Evolutionary conservation across 2,113 vertebrate genomes (phyloP).

Genomic region (Coptodon rendalli): DNA sequence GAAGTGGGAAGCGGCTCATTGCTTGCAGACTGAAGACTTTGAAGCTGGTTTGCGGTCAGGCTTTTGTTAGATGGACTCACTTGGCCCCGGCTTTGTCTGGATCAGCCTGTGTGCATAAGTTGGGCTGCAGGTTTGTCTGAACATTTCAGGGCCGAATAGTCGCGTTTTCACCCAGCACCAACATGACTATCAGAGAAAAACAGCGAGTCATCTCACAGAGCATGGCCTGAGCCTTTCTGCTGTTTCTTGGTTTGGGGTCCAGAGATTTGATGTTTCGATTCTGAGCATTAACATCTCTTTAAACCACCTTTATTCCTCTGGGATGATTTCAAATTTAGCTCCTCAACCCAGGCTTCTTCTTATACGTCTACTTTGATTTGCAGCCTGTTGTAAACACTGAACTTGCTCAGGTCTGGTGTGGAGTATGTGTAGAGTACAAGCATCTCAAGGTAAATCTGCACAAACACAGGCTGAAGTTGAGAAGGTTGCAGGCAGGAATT

Average conservation of each 20-base stretch:
- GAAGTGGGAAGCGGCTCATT: background rate
- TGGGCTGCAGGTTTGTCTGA: background rate
- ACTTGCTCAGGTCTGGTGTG: background rate
- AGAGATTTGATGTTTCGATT: background rate
- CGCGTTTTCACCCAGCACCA: background rate
- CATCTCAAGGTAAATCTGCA: constrained; percentile 18
- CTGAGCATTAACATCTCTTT: background rate
- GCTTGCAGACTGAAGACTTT: background rate
- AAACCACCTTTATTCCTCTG: background rate
- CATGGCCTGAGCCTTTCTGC: background rate
- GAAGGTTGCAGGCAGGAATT: constrained; percentile 47
- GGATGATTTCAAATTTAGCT: background rate
- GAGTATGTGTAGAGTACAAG: constrained; percentile 12
- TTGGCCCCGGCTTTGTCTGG: background rate
- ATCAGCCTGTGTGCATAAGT: background rate
- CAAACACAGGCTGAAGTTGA: background rate
- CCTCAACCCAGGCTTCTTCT: background rate
- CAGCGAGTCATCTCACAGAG: background rate
- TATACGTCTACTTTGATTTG: background rate
- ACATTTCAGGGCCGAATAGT: background rate
- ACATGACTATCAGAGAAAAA: background rate
- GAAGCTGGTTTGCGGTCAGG: constrained; percentile 1
- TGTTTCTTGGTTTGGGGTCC: background rate
- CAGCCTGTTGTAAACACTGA: background rate
- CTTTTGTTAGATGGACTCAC: background rate